phyloP scores from a whole-genome alignment of 2,888 invertebrate genomes.

The Scelioninae gen. 1 region DNA sequence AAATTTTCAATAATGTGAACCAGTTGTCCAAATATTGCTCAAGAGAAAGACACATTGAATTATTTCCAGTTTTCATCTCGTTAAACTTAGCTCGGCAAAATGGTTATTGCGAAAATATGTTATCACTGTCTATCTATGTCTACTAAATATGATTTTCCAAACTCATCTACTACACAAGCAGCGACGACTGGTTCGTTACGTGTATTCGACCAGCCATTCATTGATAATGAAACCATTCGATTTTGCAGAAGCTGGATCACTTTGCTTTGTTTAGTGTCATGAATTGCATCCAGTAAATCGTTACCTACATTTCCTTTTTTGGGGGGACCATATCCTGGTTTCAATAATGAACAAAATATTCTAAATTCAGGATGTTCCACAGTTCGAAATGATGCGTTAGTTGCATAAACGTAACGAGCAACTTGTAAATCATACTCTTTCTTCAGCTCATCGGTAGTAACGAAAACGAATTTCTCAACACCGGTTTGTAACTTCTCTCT shows the following conservation, averaged over 20 bases:
- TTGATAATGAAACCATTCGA: slow-evolving; percentile 22
- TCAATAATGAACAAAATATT: background rate
- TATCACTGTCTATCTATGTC: slow-evolving; percentile 4
- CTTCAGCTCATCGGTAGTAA: background rate
- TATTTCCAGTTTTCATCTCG: slow-evolving; percentile 12
- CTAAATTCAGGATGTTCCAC: slow-evolving; percentile 5
- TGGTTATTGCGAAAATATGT: slow-evolving; percentile 48
- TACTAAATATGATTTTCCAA: slow-evolving; percentile 23
- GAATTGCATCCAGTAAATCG: too few relatives aligned
- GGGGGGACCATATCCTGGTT: background rate
- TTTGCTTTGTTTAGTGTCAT: too few relatives aligned
- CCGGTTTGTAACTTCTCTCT: too few relatives aligned
- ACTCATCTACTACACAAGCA: slow-evolving; percentile 28
- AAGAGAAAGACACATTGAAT: slow-evolving; percentile 24
- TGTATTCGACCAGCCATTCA: slow-evolving; percentile 33
- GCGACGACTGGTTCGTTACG: slow-evolving; percentile 39
- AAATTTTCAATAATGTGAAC: slow-evolving; percentile 37
- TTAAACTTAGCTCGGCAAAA: slow-evolving; percentile 34
- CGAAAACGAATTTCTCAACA: background rate
- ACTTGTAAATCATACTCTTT: slow-evolving; percentile 17
- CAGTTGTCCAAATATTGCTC: slow-evolving; percentile 48
- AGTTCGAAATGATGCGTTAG: slow-evolving; percentile 2
- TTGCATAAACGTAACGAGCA: slow-evolving; percentile 12
- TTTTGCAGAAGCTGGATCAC: slow-evolving; percentile 7
- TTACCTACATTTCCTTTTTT: background rate